Percentiles rank a stretch among this genome's conserved stretches.
These are phyloP conservation scores for Crenichthys baileyi DNA, from an alignment of 2,797 vertebrate species.

Conservation along the genomic window DNA sequence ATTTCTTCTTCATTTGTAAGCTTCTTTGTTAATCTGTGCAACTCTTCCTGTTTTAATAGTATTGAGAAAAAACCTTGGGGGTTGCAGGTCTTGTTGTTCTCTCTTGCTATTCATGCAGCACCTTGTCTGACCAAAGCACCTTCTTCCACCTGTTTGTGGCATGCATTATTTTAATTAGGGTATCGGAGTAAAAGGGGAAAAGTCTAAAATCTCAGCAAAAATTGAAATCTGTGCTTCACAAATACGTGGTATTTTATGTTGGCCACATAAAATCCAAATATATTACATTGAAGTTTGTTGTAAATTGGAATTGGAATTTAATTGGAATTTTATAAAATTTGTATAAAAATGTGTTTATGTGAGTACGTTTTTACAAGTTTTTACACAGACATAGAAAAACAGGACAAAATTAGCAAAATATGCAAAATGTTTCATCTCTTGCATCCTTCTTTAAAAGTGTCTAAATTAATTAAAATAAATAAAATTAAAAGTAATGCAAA, in stretches of 20 bases:
- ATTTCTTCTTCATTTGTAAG: not conserved
- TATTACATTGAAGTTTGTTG: not conserved
- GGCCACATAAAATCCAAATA: not conserved
- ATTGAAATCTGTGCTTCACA: not conserved
- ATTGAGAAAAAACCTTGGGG: not conserved
- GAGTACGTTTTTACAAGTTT: not conserved
- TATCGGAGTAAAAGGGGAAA: no score
- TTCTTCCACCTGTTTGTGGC: not conserved
- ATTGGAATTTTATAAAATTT: not conserved
- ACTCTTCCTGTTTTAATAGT: not conserved
- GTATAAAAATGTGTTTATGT: not conserved
- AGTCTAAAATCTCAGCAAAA: not conserved
- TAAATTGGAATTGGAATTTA: not conserved
- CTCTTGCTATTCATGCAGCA: not conserved
- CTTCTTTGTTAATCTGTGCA: not conserved
- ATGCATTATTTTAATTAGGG: no score
- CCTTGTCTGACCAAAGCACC: not conserved
- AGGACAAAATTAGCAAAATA: not conserved
- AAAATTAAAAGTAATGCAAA: not conserved
- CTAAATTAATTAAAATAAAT: not conserved
- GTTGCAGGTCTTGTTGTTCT: not conserved
- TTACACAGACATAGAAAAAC: not conserved
- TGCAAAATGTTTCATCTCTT: not conserved
- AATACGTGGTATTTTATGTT: not conserved
- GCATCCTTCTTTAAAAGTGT: not conserved